Base-by-base conservation (phyloP, 2,797 vertebrate species). In the Premnoplex brunnescens region DNA sequence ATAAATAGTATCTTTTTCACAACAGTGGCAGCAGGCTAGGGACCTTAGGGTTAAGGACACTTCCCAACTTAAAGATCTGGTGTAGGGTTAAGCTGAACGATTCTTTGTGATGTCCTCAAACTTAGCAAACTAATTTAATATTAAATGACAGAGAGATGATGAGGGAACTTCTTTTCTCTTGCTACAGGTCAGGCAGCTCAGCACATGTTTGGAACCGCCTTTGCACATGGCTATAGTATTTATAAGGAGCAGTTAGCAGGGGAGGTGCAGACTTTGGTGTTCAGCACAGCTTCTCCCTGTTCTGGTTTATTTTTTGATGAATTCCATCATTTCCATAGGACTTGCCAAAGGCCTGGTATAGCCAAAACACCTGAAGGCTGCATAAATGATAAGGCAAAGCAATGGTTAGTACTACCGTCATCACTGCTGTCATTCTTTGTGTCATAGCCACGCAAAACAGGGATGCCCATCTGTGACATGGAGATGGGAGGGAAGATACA, bases 21-120 rank as follows among this genome's bases (percentile, higher is more conserved):
- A 37, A 12, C 12, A 83, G 18, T 0, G 0, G 27, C 0, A 0
- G 28, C 28, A 76, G 80, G 23, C 21, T 86, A 28, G 60, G 30
- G n/a, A 55, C 64, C 69, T 69, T 17, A 36, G 39, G 55, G 73
- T 72, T 94, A 66, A 76, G 56, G 56, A 62, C 26, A n/a, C 23
- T 87, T 69, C 15, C 59, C 1, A 12, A 7, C 23, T 46, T 87
- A 39, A 80, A 73, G 34, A 39, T 71, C 44, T 60, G 14, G 7
- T 46, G 18, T 39, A 79, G 23, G 24, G 27, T n/a, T 71, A 71
- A 87, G 10, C 10, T 59, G 64, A 69, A 73, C 0, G 0, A 77
- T 76, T 84, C 71, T 74, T 82, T 63, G 48, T 67, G 51, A 26
- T 44, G 21, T 67, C 80, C 64, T 76, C 55, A 93, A 82, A 94